Evolutionary conservation across 2,113 vertebrate species (phyloP), one percentile per base, ranked within the genome.

Genomic region (Okapia johnstoni): DNA sequence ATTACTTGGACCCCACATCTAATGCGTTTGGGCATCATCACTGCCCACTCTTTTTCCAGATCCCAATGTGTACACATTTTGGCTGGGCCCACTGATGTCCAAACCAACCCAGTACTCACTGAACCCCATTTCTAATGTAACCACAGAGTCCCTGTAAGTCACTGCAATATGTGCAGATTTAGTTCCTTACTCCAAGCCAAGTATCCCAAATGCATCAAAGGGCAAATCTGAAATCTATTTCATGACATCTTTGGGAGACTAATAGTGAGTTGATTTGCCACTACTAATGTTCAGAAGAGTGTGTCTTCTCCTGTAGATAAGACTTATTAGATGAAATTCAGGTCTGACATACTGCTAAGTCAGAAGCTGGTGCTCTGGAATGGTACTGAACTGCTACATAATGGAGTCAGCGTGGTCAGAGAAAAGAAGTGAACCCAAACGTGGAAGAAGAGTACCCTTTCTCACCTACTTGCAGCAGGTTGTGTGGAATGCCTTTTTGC

Each of bases 61-160:
- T 60, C 7, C 21, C 43, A 66, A 3, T n/a, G 19, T 40, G 19
- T 57, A 94, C 46, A 94, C 17, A 36, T 91, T 86, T 88, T 63
- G 28, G 5, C n/a, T 23, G 36, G 21, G 17, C 0, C 30, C 4
- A 57, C 13, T 6, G 28, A 19, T 48, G 11, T 5, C 5, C 40
- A 61, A 84, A 73, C 60, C 93, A 80, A 63, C 70, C 88, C 43
- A 57, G 5, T n/a, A 15, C 13, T 79, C 14, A 63, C 6, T 86
- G 3, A 94, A 50, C 7, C 80, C n/a, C 5, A 28, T 40, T 76
- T 94, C 60, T 16, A 76, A 36, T 13, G 12, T 23, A 85, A 36
- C 12, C 33, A n/a, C 15, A 6, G 1, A 84, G 21, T 58, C 48
- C 9, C 61, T 86, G 55, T 13, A 21, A 83, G 21, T 81, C 21